Base-by-base conservation (phyloP, 2,888 invertebrate genomes). In the Meiosimyza decipiens region DNA sequence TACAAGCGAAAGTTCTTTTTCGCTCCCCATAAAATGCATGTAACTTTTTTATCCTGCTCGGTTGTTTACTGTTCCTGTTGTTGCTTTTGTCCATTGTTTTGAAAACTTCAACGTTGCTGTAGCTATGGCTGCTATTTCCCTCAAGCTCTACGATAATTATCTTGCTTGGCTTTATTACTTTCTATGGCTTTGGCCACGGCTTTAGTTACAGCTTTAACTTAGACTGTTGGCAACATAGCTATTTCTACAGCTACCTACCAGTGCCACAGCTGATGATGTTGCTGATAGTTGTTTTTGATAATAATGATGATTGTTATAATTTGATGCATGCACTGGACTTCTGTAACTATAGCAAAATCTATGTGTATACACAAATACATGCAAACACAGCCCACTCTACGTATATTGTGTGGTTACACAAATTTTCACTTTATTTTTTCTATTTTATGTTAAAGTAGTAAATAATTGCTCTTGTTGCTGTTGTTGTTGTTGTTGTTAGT, bases 101-200 rank as follows among this genome's bases (percentile, higher is more conserved):
- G 40, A 1, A 7, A 40, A 9, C 9, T 9, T 40, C 9, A 40
- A 40, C 59, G 11, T 60, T 28, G 28, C 28, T 9, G 40, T 60
- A 22, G 28, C 6, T 5, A 12, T 22, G 28, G 15, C 15, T 57
- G n/a, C 16, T 62, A 2, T n/a, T 11, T 15, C 64, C 64, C 64
- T 64, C 50, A 12, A 28, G 64, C 64, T 16, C 15, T 51, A n/a
- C 22, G 64, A 64, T 64, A 64, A 64, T 64, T 64, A 64, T 64
- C 64, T 64, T 49, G 64, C 64, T 64, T 64, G 64, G 50, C 64
- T 64, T 64, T 64, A 64, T 64, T 64, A 64, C 16, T 16, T 16
- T 40, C 40, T 9, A 40, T 40, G 40, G 40, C 40, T 40, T 40
- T 40, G 40, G 40, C 9, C 40, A 40, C 40, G 40, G 9, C 40